phyloP scores from a whole-genome alignment of 1,140 invertebrate species.

The Olivierus martensii region DNA sequence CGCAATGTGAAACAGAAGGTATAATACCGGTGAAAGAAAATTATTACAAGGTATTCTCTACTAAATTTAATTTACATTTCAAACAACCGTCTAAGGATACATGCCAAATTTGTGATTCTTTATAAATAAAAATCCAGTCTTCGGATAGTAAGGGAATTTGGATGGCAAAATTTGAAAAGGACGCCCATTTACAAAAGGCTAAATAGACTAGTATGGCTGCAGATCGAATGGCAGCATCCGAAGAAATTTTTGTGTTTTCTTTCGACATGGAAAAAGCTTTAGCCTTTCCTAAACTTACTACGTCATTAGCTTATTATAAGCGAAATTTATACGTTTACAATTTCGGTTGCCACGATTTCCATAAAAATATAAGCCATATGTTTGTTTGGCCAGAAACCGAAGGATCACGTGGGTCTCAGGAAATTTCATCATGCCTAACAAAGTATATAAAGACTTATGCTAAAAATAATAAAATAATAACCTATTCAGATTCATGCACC shows the following conservation, averaged over 20 bases:
- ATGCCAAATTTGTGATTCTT: slow-evolving; percentile 3
- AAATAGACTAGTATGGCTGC: not conserved
- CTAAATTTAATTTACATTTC: slow-evolving; percentile 1
- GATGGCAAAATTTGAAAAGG: slow-evolving; percentile 7
- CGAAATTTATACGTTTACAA: slow-evolving; percentile 6
- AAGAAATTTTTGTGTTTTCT: slow-evolving; percentile 1
- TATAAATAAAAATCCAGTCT: slow-evolving; percentile 5
- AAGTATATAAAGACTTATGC: slow-evolving; percentile 1
- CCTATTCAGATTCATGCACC: slow-evolving; percentile 2
- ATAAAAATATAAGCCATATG: slow-evolving; percentile 5
- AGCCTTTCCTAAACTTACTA: slow-evolving; percentile 1
- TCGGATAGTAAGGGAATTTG: not conserved
- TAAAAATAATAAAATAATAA: not conserved
- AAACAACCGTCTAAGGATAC: not conserved
- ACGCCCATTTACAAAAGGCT: not conserved
- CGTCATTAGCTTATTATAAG: slow-evolving; percentile 1
- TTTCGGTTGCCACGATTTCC: slow-evolving; percentile 1
- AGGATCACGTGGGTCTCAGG: not conserved
- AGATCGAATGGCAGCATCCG: not conserved
- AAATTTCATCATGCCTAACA: slow-evolving; percentile 7
- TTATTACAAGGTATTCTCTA: slow-evolving; percentile 10
- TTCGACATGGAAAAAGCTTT: slow-evolving; percentile 1
- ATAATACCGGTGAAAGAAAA: slow-evolving; percentile 7
- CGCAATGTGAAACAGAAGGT: slow-evolving; percentile 3
- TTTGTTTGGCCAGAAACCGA: slow-evolving; percentile 4